Evolutionary conservation across 2,797 vertebrate species (phyloP).

Genomic region (Centroberyx gerrardi): DNA sequence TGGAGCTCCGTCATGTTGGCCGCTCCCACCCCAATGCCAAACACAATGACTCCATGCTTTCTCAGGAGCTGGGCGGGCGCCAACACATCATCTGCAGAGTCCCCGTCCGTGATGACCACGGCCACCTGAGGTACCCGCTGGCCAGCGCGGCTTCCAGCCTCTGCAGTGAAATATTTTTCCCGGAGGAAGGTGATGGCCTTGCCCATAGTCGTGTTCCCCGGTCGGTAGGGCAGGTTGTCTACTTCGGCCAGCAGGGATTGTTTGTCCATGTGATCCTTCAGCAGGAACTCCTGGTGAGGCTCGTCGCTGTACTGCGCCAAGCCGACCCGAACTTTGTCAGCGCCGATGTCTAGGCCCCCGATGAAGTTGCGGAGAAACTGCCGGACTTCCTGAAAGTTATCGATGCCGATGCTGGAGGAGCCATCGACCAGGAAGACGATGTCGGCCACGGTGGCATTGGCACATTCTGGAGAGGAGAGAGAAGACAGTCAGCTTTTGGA

Average conservation of each 20-base stretch:
- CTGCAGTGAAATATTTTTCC: constrained; percentile 74
- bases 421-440: constrained; percentile 90
- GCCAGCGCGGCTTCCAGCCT: constrained; percentile 79
- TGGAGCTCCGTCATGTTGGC: constrained; percentile 73
- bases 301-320: constrained; percentile 86
- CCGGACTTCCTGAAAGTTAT: constrained; percentile 83
- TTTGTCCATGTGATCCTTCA: constrained; percentile 83
- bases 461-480: constrained; percentile 80
- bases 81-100: constrained; percentile 80
- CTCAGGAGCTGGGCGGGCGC: constrained; percentile 75
- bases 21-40: constrained; percentile 83
- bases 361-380: constrained; percentile 83
- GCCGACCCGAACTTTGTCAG: constrained; percentile 84
- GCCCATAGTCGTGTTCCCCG: constrained; percentile 82
- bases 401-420: constrained; percentile 82
- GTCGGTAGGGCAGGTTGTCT: constrained; percentile 72
- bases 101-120: constrained; percentile 87
- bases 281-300: constrained; percentile 79
- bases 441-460: constrained; percentile 81
- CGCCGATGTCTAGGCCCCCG: constrained; percentile 82
- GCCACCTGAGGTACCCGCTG: constrained; percentile 85
- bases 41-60: constrained; percentile 82
- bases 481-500: constrained; percentile 24
- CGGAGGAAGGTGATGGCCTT: constrained; percentile 84
- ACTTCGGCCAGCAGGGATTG: constrained; percentile 78